These are phyloP conservation scores for Myocastor coypus DNA, from an alignment of 2,113 vertebrate genomes.

Conservation along the genomic window DNA sequence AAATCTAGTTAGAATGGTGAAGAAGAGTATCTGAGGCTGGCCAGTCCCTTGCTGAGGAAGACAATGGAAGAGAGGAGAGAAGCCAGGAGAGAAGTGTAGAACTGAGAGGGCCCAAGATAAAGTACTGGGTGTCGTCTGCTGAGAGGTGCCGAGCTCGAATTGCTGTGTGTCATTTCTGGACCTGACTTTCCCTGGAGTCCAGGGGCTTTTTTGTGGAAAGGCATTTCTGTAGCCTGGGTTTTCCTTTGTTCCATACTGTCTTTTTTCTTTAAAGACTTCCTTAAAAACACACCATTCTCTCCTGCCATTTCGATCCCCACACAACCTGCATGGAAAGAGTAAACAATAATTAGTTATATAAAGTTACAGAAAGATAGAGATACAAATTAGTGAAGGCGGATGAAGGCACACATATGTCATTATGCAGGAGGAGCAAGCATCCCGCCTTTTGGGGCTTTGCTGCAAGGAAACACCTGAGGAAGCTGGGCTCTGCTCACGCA, in stretches of 20 bases:
- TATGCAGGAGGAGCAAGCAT: constrained; percentile 44
- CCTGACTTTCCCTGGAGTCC: background rate
- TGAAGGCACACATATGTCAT: constrained; percentile 49
- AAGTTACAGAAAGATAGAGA: constrained; percentile 73
- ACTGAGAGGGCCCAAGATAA: background rate
- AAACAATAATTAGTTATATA: constrained; percentile 78
- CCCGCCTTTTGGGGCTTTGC: constrained; percentile 42
- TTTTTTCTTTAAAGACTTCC: constrained; percentile 35
- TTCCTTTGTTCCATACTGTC: background rate
- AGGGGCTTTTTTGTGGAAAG: background rate
- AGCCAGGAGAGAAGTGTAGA: background rate
- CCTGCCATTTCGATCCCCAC: constrained; percentile 43
- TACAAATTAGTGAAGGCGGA: constrained; percentile 74
- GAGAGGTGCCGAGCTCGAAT: background rate
- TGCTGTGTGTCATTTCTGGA: background rate
- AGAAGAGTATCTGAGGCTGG: background rate
- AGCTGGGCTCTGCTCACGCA: constrained; percentile 17
- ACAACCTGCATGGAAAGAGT: constrained; percentile 49
- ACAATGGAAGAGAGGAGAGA: too few relatives aligned
- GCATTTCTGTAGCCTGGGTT: background rate
- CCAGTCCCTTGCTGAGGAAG: background rate
- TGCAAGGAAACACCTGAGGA: background rate
- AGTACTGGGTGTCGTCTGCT: background rate
- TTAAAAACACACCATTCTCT: constrained; percentile 54
- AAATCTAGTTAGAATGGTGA: background rate